Percentiles rank a stretch among this genome's conserved stretches.
Evolutionary conservation across 1,140 invertebrate species (phyloP).

Genomic region (Hyles vespertilio): DNA sequence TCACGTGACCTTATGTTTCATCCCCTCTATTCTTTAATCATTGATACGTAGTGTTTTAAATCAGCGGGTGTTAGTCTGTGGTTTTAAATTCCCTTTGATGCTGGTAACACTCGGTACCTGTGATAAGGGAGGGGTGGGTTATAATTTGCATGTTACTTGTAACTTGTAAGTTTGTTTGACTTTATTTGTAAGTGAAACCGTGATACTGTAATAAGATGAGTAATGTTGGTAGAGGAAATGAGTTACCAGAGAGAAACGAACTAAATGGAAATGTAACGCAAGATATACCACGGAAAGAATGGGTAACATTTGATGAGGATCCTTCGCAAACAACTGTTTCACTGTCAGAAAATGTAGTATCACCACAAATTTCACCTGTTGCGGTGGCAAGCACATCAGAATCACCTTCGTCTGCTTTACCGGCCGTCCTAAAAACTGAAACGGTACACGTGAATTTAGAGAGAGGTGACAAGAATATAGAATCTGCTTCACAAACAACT

Average conservation of each 20-base stretch:
- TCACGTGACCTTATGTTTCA: too few relatives aligned
- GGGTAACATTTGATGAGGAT: slow-evolving; percentile 70
- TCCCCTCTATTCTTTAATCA: too few relatives aligned
- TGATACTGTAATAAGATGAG: slow-evolving; percentile 38
- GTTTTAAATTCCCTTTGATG: too few relatives aligned
- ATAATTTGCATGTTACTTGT: too few relatives aligned
- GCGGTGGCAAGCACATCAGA: slow-evolving; percentile 25
- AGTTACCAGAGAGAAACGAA: slow-evolving; percentile 31
- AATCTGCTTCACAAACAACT: slow-evolving; percentile 47
- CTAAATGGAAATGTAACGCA: slow-evolving; percentile 47
- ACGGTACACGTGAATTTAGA: slow-evolving; percentile 63
- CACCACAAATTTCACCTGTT: slow-evolving; percentile 12
- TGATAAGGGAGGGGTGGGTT: too few relatives aligned
- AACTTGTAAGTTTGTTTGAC: too few relatives aligned
- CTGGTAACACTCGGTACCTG: too few relatives aligned
- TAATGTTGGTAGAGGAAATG: slow-evolving; percentile 37
- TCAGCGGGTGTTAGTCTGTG: too few relatives aligned
- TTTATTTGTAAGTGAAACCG: too few relatives aligned
- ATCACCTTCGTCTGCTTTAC: slow-evolving; percentile 22
- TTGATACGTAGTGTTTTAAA: too few relatives aligned
- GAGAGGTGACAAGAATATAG: slow-evolving; percentile 50
- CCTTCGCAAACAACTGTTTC: slow-evolving; percentile 33
- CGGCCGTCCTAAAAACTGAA: slow-evolving; percentile 62
- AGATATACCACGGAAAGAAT: slow-evolving; percentile 47
- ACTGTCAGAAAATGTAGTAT: slow-evolving; percentile 20